Percentiles rank a stretch among this genome's conserved stretches.
phyloP scores from a whole-genome alignment of 2,113 vertebrate genomes.

The Tragelaphus scriptus region DNA sequence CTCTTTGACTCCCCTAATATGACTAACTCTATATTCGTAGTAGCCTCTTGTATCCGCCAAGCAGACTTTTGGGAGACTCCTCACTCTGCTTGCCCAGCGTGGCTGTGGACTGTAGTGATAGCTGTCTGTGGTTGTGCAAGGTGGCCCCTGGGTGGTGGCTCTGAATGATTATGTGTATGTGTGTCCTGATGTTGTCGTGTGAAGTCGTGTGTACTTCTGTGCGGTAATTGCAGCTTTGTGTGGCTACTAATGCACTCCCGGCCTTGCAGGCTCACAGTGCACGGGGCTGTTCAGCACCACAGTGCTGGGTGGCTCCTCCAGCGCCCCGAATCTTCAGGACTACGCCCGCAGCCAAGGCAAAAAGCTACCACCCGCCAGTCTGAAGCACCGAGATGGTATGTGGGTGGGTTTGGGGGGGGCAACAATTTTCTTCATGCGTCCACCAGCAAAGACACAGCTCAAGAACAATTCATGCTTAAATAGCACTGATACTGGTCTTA shows the following conservation, averaged over 20 bases:
- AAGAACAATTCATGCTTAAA: conserved; percentile 43
- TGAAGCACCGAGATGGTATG: conserved; percentile 99
- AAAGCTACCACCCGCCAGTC: conserved; percentile 94
- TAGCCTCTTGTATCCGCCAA: not conserved
- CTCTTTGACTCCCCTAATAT: conserved; percentile 60
- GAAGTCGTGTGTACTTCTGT: conserved; percentile 81
- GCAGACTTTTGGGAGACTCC: not conserved
- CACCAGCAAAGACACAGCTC: conserved; percentile 13
- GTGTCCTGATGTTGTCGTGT: conserved; percentile 68
- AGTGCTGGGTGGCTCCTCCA: conserved; percentile 99
- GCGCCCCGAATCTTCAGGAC: conserved; percentile 99
- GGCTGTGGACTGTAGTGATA: not conserved
- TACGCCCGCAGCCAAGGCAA: conserved; percentile 99
- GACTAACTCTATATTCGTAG: conserved; percentile 59
- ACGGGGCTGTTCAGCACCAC: conserved; percentile 99
- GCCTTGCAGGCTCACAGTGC: conserved; percentile 97
- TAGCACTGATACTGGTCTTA: not conserved
- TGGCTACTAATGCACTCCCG: conserved; percentile 86
- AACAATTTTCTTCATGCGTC: conserved; percentile 25
- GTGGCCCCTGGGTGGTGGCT: not conserved
- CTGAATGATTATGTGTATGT: conserved; percentile 34
- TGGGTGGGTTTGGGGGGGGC: conserved; percentile 74
- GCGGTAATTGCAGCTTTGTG: conserved; percentile 60
- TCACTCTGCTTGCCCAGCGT: conserved; percentile 49
- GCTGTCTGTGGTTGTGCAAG: not conserved